phyloP scores from a whole-genome alignment of 2,888 invertebrate species.

The Drosophila nigricruria region DNA sequence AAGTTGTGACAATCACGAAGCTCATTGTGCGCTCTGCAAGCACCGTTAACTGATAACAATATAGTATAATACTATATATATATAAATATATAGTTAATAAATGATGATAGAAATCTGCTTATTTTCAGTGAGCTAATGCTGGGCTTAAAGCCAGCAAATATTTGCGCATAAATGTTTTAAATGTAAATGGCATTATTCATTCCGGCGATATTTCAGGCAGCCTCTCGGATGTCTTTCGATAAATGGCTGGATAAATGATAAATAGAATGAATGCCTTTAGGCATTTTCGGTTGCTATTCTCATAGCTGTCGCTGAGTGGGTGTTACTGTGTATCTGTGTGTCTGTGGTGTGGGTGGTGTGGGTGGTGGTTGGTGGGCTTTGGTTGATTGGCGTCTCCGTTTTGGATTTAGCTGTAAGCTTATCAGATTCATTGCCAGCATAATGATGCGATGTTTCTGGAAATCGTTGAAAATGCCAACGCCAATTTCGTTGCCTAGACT shows the following conservation, averaged over 20 bases:
- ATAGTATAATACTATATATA: not conserved
- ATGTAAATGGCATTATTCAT: constrained; percentile 73
- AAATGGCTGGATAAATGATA: constrained; percentile 81
- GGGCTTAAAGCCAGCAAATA: constrained; percentile 53
- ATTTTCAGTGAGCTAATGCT: constrained; percentile 35
- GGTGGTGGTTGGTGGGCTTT: not conserved
- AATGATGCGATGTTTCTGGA: constrained; percentile 59
- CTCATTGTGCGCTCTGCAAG: constrained; percentile 26
- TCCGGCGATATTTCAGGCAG: constrained; percentile 57
- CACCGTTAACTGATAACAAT: constrained; percentile 18
- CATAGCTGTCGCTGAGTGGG: constrained; percentile 30
- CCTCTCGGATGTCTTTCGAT: constrained; percentile 71
- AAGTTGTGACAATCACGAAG: constrained; percentile 38
- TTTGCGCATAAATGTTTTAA: constrained; percentile 68
- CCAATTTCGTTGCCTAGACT: constrained; percentile 41
- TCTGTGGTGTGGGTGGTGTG: not conserved
- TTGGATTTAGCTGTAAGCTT: constrained; percentile 75
- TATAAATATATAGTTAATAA: not conserved
- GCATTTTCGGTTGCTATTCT: constrained; percentile 65
- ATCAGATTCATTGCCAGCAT: constrained; percentile 77
- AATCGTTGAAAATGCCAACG: constrained; percentile 30
- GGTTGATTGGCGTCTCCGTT: constrained; percentile 59
- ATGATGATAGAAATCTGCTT: constrained; percentile 11
- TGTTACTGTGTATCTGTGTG: too few relatives aligned
- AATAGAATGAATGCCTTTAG: constrained; percentile 76